Percentiles rank a stretch among this genome's conserved stretches.
These are phyloP conservation scores for Cataglyphis rosenhaueri DNA, from an alignment of 2,888 invertebrate species.

Conservation along the genomic window DNA sequence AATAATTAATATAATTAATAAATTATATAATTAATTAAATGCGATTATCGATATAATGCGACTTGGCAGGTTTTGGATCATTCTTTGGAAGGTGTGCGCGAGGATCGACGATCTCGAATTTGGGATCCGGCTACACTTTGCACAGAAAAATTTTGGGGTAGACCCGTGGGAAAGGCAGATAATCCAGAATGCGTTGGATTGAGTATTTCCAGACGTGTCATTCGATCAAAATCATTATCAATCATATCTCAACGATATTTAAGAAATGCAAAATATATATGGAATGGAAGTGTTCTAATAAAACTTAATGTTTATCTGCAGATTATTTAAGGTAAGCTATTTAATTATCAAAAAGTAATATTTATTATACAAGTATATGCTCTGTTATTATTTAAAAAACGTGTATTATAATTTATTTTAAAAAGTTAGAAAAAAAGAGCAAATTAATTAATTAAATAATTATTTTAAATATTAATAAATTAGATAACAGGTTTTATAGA, in stretches of 20 bases:
- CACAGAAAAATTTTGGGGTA: conserved; percentile 84
- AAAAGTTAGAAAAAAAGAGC: conserved; percentile 3
- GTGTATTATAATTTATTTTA: neutral
- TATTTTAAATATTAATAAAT: conserved; percentile 25
- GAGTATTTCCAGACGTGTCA: conserved; percentile 81
- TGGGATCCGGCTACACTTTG: conserved; percentile 85
- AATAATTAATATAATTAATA: neutral
- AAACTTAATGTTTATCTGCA: conserved; percentile 84
- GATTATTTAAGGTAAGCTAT: neutral
- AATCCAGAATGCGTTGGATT: conserved; percentile 85
- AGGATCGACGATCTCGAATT: conserved; percentile 81
- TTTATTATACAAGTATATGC: neutral
- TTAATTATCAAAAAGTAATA: neutral
- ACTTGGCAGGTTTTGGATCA: conserved; percentile 75
- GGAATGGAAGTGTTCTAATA: conserved; percentile 81
- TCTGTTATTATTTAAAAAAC: neutral
- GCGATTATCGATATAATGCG: neutral
- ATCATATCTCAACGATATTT: neutral
- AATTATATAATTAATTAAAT: neutral
- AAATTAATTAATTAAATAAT: neutral
- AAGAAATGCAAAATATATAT: conserved; percentile 75
- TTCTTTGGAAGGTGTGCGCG: conserved; percentile 58
- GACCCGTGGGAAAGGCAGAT: conserved; percentile 80
- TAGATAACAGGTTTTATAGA: conserved; percentile 27
- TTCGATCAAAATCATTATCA: conserved; percentile 69